phyloP scores from a whole-genome alignment of 2,113 vertebrate genomes.

The Alethe castanea region DNA sequence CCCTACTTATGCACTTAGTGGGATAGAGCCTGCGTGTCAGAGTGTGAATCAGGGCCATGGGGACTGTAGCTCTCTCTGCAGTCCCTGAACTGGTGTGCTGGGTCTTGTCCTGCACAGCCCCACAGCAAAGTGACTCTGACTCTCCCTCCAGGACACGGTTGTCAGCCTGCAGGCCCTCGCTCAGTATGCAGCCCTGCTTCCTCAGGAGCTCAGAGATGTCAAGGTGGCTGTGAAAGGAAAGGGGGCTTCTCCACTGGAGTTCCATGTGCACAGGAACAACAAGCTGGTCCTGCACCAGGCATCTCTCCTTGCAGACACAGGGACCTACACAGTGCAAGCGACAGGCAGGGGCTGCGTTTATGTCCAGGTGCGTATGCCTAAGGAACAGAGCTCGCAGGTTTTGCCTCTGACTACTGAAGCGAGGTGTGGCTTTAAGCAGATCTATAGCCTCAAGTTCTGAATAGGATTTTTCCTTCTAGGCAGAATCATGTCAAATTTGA shows the following conservation, averaged over 20 bases:
- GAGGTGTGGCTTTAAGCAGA: background rate
- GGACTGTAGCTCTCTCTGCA: background rate
- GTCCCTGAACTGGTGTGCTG: background rate
- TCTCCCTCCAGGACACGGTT: conserved; percentile 69
- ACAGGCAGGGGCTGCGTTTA: conserved; percentile 64
- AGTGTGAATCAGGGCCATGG: background rate
- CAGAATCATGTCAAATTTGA: background rate
- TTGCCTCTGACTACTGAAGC: background rate
- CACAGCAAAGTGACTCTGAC: background rate
- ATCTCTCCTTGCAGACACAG: conserved; percentile 48
- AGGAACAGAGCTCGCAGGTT: background rate
- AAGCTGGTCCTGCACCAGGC: conserved; percentile 79
- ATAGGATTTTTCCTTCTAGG: background rate
- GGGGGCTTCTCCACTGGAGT: conserved; percentile 33
- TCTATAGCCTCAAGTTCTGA: background rate
- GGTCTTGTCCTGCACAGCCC: background rate
- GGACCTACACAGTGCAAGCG: conserved; percentile 47
- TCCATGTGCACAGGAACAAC: conserved; percentile 74
- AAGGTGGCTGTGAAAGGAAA: conserved; percentile 59
- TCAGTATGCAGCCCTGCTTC: conserved; percentile 68
- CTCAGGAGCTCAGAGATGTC: conserved; percentile 41
- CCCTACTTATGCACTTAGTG: background rate
- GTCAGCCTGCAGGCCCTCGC: conserved; percentile 72
- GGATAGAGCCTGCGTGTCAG: background rate
- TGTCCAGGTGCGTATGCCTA: conserved; percentile 43